phyloP scores from a whole-genome alignment of 2,888 invertebrate species.

The Oegoconia quadripuncta region DNA sequence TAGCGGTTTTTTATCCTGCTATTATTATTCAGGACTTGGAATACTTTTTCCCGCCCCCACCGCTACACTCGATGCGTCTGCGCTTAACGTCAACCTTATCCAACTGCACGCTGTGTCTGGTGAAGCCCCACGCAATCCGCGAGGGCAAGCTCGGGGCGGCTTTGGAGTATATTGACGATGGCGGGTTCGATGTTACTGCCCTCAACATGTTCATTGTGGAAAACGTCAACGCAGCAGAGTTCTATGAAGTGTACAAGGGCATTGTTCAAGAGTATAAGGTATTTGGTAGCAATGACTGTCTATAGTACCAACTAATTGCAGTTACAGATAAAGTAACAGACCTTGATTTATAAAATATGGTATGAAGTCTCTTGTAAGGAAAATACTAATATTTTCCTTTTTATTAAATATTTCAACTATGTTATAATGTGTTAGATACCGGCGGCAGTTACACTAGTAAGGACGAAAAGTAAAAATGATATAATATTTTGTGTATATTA shows the following conservation, averaged over 20 bases:
- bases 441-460: too few relatives aligned
- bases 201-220: conserved; percentile 89
- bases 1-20: too few relatives aligned
- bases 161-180: conserved; percentile 83
- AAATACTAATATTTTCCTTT: too few relatives aligned
- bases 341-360: too few relatives aligned
- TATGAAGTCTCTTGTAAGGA: too few relatives aligned
- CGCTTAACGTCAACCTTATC: conserved; percentile 78
- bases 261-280: conserved; percentile 89
- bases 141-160: conserved; percentile 86
- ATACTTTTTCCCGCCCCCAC: conserved; percentile 81
- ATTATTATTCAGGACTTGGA: conserved; percentile 70
- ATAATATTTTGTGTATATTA: too few relatives aligned
- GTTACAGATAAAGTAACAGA: too few relatives aligned
- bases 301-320: too few relatives aligned
- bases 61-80: conserved; percentile 51
- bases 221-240: conserved; percentile 91
- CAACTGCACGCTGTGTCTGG: conserved; percentile 88
- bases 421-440: too few relatives aligned
- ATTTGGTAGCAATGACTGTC: too few relatives aligned
- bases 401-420: too few relatives aligned
- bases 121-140: conserved; percentile 93
- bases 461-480: too few relatives aligned
- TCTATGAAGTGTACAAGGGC: conserved; percentile 95
- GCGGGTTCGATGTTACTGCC: conserved; percentile 88